Base-by-base conservation (phyloP, 2,888 invertebrate genomes). In the Siphlonurus alternatus region DNA sequence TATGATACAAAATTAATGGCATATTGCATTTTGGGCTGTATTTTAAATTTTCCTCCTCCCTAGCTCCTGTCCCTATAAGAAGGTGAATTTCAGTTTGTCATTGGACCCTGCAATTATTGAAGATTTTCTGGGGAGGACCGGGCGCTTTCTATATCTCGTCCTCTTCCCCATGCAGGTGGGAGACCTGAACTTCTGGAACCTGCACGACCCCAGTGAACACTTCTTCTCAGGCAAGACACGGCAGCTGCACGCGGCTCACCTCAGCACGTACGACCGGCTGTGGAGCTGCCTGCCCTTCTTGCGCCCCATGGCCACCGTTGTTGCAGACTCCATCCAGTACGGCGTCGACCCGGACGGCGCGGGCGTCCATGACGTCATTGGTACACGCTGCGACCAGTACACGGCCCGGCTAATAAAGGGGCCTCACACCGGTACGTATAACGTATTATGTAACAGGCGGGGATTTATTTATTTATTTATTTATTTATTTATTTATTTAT, bases 171-270 rank as follows among this genome's bases (percentile, higher is more conserved):
- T n/a, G n/a, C n/a, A n/a, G n/a, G 72, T 79, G 53, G 78, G 77
- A 19, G 78, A 79, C 70, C 2, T 78, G 59, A 78, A 79, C 69
- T 73, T 78, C 53, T 78, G 79, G 78, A 78, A 79, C 69, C 66
- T 75, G 53, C 73, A 77, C 1, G 76, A 79, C 69, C 71, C 72
- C 1, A 71, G 75, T 51, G 78, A 78, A 65, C 73, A 73, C 23
- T 76, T 79, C 66, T 79, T 76, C 68, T 76, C 68, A 65, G 77
- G 77, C n/a, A 78, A 79, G 70, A 79, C 79, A 1, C 73, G 79
- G 2, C 79, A 79, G 68, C 67, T 79, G 25, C 78, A 79, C 64
- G 72, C 76, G 2, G 71, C 76, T 0, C 79, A 78, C 67, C 70
- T 78, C 38, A 74, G 75, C 63, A 74, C 75, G 0, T 78, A 77